Percentiles rank a stretch among this genome's conserved stretches.
Conservation (phyloP, 2,888 invertebrate genomes). For the Azorinus chamasolen region DNA sequence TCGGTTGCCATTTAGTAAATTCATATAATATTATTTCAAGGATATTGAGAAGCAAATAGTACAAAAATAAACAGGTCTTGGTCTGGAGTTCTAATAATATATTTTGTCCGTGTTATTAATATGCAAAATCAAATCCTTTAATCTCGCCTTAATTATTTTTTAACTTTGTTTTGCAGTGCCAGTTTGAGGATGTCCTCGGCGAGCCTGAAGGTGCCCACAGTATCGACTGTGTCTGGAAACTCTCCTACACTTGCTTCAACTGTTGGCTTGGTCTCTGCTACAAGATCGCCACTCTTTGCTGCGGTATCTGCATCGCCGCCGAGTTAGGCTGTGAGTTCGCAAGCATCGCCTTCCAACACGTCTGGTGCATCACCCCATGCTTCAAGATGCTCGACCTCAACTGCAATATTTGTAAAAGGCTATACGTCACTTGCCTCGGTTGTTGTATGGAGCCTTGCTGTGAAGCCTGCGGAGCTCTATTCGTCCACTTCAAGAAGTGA, state of each 20-base stretch:
- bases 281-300: constrained; percentile 90
- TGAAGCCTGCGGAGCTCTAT: constrained; percentile 36
- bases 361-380: constrained; percentile 91
- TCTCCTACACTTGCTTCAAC: constrained; percentile 89
- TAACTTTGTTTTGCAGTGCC: constrained; percentile 12
- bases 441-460: constrained; percentile 46
- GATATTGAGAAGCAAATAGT: no score
- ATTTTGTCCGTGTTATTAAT: no score
- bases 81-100: no score
- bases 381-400: constrained; percentile 90
- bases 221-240: constrained; percentile 91
- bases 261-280: constrained; percentile 91
- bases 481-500: constrained; percentile 42
- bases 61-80: no score
- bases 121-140: no score
- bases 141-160: no score
- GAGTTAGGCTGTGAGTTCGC: constrained; percentile 87
- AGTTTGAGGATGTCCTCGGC: constrained; percentile 46
- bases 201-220: constrained; percentile 80
- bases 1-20: no score
- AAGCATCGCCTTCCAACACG: constrained; percentile 89
- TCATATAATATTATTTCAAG: no score
- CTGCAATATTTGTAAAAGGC: constrained; percentile 68
- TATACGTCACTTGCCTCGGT: constrained; percentile 15
- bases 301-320: constrained; percentile 91